These are phyloP conservation scores for Drosophila kambysellisi DNA, from an alignment of 2,888 invertebrate genomes.

Conservation along the genomic window DNA sequence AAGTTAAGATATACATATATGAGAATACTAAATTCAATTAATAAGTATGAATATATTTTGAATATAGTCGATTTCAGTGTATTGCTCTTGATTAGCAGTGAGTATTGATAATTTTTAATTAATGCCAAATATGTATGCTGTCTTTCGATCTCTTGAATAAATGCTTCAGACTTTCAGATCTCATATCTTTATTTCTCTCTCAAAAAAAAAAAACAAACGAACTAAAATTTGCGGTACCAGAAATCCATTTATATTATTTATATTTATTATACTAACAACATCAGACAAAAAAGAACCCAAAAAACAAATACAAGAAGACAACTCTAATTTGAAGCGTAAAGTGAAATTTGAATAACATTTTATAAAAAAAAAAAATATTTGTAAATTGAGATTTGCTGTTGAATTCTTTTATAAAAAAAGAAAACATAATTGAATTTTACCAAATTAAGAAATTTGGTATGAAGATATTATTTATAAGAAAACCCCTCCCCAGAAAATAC, in stretches of 20 bases:
- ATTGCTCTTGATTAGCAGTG: conserved; percentile 2
- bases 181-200: background rate
- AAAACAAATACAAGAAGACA: no score
- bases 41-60: background rate
- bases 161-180: conserved; percentile 9
- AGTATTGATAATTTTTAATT: conserved; percentile 15
- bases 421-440: no score
- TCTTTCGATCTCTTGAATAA: background rate
- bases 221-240: background rate
- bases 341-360: no score
- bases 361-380: no score
- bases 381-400: no score
- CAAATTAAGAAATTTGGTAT: no score
- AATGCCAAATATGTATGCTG: conserved; percentile 7
- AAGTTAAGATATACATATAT: background rate
- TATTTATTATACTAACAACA: no score
- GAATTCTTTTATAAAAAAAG: no score
- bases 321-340: no score
- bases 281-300: no score
- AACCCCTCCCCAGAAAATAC: background rate
- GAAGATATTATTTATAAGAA: no score
- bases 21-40: background rate
- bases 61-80: conserved; percentile 10
- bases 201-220: background rate
- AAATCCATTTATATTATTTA: background rate